phyloP scores from a whole-genome alignment of 2,888 invertebrate genomes.

The Cataglyphis altisquamis region DNA sequence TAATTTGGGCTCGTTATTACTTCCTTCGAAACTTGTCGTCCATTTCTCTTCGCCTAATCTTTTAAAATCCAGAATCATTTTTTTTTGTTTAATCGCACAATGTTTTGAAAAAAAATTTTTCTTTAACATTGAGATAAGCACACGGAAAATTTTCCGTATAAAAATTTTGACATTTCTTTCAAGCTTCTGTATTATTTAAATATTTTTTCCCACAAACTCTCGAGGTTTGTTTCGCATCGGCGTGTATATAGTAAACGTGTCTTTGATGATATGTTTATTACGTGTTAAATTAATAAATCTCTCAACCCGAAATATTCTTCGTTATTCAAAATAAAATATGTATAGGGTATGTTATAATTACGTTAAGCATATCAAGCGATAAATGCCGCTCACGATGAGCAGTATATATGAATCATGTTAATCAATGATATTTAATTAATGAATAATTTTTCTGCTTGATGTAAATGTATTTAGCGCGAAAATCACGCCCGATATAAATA shows the following conservation, averaged over 20 bases:
- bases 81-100: background rate
- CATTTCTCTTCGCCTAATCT: background rate
- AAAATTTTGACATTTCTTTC: background rate
- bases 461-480: background rate
- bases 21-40: background rate
- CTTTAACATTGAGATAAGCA: background rate
- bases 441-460: slow-evolving; percentile 4
- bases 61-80: background rate
- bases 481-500: slow-evolving; percentile 27
- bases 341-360: background rate
- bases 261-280: slow-evolving; percentile 64
- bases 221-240: slow-evolving; percentile 16
- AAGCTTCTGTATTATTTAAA: background rate
- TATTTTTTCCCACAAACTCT: background rate
- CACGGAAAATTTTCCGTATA: background rate
- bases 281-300: slow-evolving; percentile 25
- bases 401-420: background rate
- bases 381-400: background rate
- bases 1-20: background rate
- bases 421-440: slow-evolving; percentile 6
- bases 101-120: background rate
- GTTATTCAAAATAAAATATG: slow-evolving; percentile 8
- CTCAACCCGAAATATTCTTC: slow-evolving; percentile 2
- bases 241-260: slow-evolving; percentile 36
- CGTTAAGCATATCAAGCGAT: slow-evolving; percentile 19